phyloP scores from a whole-genome alignment of 2,113 vertebrate species.

The Caranx melampygus region DNA sequence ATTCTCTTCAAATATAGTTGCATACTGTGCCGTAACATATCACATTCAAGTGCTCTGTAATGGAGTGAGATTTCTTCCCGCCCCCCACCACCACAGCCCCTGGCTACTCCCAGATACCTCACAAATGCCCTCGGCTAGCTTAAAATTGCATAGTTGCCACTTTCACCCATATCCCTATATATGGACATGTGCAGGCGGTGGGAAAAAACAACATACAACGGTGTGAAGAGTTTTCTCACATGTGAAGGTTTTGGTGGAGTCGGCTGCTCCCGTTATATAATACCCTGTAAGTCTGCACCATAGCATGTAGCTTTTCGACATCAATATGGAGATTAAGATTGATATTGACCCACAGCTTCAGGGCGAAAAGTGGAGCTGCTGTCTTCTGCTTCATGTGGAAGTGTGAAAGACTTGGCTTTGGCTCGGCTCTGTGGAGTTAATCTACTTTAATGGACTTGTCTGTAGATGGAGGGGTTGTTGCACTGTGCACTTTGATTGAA shows the following conservation, averaged over 20 bases:
- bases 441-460: slow-evolving; percentile 18
- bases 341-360: slow-evolving; percentile 39
- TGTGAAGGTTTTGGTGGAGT: slow-evolving; percentile 23
- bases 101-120: slow-evolving; percentile 5
- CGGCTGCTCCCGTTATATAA: slow-evolving; percentile 23
- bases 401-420: slow-evolving; percentile 28
- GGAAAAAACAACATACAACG: background rate
- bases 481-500: background rate
- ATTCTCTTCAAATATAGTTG: too few relatives aligned
- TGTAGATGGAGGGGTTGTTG: background rate
- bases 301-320: slow-evolving; percentile 35
- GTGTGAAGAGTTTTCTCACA: slow-evolving; percentile 6
- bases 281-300: slow-evolving; percentile 18
- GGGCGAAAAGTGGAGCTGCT: slow-evolving; percentile 11
- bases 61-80: background rate
- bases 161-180: slow-evolving; percentile 14
- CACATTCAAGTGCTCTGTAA: background rate
- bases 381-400: slow-evolving; percentile 17
- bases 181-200: background rate
- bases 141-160: slow-evolving; percentile 41
- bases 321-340: slow-evolving; percentile 53
- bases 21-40: background rate
- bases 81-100: background rate
- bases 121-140: slow-evolving; percentile 1
- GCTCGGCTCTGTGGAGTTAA: slow-evolving; percentile 1